Conservation (phyloP, 2,888 invertebrate genomes). For the Ashinkailepas kermadecensis region DNA sequence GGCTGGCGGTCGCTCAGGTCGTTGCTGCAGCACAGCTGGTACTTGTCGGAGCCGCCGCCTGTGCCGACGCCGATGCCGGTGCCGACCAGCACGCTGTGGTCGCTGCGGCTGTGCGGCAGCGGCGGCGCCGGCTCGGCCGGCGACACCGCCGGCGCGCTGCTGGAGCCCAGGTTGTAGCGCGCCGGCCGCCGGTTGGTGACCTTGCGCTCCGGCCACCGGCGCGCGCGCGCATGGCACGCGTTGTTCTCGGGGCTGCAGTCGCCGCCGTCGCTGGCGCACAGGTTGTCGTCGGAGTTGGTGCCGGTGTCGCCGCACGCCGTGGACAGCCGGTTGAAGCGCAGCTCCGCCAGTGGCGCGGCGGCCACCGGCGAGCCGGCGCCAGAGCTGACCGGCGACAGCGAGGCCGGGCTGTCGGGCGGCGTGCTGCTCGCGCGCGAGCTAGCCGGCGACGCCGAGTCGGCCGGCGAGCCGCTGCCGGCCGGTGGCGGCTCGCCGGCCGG, state of each 20-base stretch:
- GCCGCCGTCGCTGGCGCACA: neutral
- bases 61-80: neutral
- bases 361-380: neutral
- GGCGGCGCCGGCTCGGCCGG: neutral
- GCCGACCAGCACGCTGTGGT: constrained; percentile 23
- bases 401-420: neutral
- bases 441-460: neutral
- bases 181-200: neutral
- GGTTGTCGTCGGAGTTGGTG: neutral
- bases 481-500: too few relatives aligned
- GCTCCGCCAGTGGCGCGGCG: neutral
- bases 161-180: neutral
- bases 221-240: neutral
- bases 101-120: constrained; percentile 24
- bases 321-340: neutral
- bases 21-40: constrained; percentile 27
- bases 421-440: neutral
- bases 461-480: too few relatives aligned
- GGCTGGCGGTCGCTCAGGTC: constrained; percentile 28
- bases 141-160: neutral
- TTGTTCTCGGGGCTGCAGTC: neutral
- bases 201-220: neutral
- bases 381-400: neutral
- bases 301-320: neutral
- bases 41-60: constrained; percentile 6